Evolutionary conservation across 2,888 invertebrate genomes (phyloP), one percentile per base, ranked within the genome.

Genomic region (Plemyria rubiginata): DNA sequence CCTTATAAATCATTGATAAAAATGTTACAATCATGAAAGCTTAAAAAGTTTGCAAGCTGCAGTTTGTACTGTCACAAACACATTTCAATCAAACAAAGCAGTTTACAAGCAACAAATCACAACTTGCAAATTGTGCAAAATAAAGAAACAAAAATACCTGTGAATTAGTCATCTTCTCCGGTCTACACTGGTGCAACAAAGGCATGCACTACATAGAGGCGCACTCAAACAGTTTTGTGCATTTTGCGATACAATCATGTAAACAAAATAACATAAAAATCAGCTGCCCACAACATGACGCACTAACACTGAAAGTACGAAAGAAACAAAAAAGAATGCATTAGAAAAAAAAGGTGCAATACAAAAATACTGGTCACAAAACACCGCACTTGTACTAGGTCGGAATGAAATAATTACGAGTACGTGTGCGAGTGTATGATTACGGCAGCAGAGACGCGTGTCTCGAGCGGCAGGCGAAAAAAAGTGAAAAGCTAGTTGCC

Each of bases 161-260:
- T 80, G 94, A 93, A 89, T 94, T 94, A 80, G 94, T 94, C 94
- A 94, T 94, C 82, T 82, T 87, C 87, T 79, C 80, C 85, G 70
- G 71, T 74, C 81, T 86, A 87, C 73, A 80, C 79, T 68, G 84
- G 90, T 90, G 91, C 88, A 78, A 86, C 80, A 85, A 87, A 88
- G 68, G 80, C 92, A 91, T 91, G 91, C 92, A 92, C 90, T 91
- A 91, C 86, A 87, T 86, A 86, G 77, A 87, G 82, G 82, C 82
- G 80, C 84, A 85, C 86, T 84, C 78, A 90, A 79, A 88, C 71
- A 86, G 81, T 78, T 80, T 77, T 86, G 92, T 91, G 92, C 91
- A 90, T 88, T 85, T 86, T 85, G 89, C 80, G 66, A 57, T 82
- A 86, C 80, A 87, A 86, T 78, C 78, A 82, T 82, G 82, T 84